These are phyloP conservation scores for Erebia palarica DNA, from an alignment of 2,888 invertebrate genomes.

Conservation along the genomic window DNA sequence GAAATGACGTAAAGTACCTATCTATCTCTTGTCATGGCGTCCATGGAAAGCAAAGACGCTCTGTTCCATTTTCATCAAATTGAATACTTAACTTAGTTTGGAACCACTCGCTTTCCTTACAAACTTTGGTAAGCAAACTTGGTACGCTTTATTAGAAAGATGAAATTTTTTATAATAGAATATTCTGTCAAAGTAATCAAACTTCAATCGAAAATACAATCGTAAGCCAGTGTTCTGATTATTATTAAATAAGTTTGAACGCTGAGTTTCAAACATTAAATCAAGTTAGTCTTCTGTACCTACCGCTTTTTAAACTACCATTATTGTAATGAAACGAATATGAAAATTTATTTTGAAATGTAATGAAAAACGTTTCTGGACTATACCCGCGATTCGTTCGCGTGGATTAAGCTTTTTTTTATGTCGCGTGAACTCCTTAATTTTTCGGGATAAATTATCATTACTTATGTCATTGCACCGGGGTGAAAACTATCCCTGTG, in stretches of 20 bases:
- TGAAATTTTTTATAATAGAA: slow-evolving; percentile 17
- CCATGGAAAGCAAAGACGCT: not conserved
- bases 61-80: slow-evolving; percentile 17
- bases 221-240: not conserved
- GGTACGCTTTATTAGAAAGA: not conserved
- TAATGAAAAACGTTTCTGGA: not conserved
- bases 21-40: too few species aligned
- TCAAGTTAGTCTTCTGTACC: not conserved
- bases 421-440: too few species aligned
- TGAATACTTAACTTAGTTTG: not conserved
- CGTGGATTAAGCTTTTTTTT: not conserved
- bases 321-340: too few species aligned
- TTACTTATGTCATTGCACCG: too few species aligned
- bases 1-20: too few species aligned
- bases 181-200: slow-evolving; percentile 12
- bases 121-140: slow-evolving; percentile 10
- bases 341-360: too few species aligned
- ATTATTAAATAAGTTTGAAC: not conserved
- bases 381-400: not conserved
- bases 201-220: slow-evolving; percentile 6
- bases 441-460: too few species aligned
- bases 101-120: slow-evolving; percentile 8
- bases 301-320: not conserved
- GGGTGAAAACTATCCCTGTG: too few species aligned
- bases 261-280: too few species aligned